Base-by-base conservation (phyloP, 2,888 invertebrate genomes). In the Aquatica leii region DNA sequence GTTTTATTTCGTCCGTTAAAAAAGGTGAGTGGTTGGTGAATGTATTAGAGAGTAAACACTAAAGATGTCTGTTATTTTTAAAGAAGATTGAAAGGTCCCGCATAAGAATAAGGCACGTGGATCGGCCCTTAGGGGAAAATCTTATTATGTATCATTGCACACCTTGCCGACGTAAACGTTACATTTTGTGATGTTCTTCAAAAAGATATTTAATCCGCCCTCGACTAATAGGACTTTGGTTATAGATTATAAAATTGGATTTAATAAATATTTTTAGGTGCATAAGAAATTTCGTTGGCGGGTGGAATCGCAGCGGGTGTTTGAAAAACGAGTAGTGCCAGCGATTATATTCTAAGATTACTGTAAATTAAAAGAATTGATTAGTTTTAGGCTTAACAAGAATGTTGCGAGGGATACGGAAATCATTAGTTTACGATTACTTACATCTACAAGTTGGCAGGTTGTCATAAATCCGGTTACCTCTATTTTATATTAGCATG, bases 31-130 rank as follows among this genome's bases (percentile, higher is more conserved):
- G 46, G 18, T 20, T 41, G 48, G 50, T 43, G 37, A 37, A 37
- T 37, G 37, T 37, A 37, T 37, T 37, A 43, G 43, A 57, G 60
- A 64, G 62, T 60, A 67, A 67, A 69, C 69, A 67, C 53, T 60
- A 51, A 59, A 55, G 61, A 55, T 55, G 58, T 50, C 54, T 59
- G 56, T 11, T 49, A 57, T 64, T 53, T 55, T 54, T 55, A 59
- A 60, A 61, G 59, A 53, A 65, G 65, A 65, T 65, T 65, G 65
- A 65, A 61, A 74, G 77, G 76, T 77, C 78, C 78, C 79, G 75
- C 74, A 77, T 75, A 74, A 76, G 78, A 79, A 77, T 77, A 73
- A 76, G 78, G 80, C 80, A 80, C 80, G 80, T 80, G 80, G 79
- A 76, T 75, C 62, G 59, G 70, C 75, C 75, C 75, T 73, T 69